phyloP scores from a whole-genome alignment of 2,888 invertebrate genomes.

The Gymnoscelis rufifasciata region DNA sequence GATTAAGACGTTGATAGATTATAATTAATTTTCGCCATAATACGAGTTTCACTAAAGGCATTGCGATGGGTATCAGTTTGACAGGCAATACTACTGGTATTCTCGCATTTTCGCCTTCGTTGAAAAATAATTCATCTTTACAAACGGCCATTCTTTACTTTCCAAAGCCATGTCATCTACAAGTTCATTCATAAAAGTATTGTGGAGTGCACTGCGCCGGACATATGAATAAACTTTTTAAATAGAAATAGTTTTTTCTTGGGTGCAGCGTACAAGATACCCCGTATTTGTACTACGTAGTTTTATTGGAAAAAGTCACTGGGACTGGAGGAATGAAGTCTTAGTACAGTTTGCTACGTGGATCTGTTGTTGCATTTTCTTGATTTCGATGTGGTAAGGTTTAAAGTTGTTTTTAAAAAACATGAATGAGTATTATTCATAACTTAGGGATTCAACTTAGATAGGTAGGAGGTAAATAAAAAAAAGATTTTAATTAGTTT shows the following conservation, averaged over 20 bases:
- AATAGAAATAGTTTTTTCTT: constrained; percentile 2
- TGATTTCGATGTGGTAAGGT: background rate
- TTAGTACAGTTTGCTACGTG: background rate
- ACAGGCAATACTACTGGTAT: too few species aligned
- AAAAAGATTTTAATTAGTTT: too few species aligned
- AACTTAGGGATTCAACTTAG: background rate
- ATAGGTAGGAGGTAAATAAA: too few species aligned
- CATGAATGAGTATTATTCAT: too few species aligned
- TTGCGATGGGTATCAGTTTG: too few species aligned
- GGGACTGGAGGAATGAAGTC: background rate
- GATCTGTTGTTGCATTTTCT: background rate
- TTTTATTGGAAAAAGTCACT: background rate
- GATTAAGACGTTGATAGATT: too few species aligned
- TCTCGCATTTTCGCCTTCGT: too few species aligned
- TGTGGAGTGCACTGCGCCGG: constrained; percentile 1
- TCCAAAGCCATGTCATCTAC: background rate
- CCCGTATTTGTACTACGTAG: background rate
- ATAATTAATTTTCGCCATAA: too few species aligned
- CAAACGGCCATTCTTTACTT: background rate
- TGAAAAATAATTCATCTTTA: background rate
- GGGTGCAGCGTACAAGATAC: background rate
- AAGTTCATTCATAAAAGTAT: constrained; percentile 1
- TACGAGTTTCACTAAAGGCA: too few species aligned
- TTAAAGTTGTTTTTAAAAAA: too few species aligned
- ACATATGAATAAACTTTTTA: constrained; percentile 4